Conservation (phyloP, 2,113 vertebrate genomes). For the Colius striatus region DNA sequence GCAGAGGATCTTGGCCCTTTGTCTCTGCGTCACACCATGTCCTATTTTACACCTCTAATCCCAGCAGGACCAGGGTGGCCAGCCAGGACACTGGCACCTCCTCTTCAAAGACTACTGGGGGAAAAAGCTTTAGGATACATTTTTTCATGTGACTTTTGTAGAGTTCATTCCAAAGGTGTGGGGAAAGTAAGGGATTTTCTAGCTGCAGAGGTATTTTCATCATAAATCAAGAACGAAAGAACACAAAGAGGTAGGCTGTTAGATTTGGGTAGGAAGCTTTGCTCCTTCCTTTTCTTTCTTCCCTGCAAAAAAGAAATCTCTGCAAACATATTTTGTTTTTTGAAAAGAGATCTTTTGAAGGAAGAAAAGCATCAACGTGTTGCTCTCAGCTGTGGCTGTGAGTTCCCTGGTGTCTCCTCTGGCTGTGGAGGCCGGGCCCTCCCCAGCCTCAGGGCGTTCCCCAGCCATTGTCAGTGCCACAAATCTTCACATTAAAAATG, state of each 20-base stretch:
- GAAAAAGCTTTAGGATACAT: background rate
- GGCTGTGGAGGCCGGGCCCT: too few species aligned
- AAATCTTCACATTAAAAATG: conserved; percentile 15
- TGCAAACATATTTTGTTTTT: background rate
- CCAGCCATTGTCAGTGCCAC: background rate
- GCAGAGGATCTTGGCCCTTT: background rate
- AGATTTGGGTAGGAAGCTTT: background rate
- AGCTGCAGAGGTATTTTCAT: background rate
- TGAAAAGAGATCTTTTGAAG: background rate
- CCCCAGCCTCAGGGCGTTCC: background rate
- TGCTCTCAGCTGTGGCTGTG: background rate
- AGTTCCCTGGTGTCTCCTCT: background rate
- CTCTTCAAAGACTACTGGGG: background rate
- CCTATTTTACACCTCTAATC: background rate
- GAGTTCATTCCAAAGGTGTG: background rate
- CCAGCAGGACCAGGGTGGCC: background rate
- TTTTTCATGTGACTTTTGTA: background rate
- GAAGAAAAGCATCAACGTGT: rapidly evolving
- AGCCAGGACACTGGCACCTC: background rate
- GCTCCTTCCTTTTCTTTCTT: background rate
- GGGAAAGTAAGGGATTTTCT: background rate
- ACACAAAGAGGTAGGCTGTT: background rate
- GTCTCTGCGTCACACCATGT: rapidly evolving
- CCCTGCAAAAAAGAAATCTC: background rate
- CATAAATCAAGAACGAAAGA: background rate